Base-by-base conservation (phyloP, 1,140 invertebrate species). In the Geopemphigus sp. region DNA sequence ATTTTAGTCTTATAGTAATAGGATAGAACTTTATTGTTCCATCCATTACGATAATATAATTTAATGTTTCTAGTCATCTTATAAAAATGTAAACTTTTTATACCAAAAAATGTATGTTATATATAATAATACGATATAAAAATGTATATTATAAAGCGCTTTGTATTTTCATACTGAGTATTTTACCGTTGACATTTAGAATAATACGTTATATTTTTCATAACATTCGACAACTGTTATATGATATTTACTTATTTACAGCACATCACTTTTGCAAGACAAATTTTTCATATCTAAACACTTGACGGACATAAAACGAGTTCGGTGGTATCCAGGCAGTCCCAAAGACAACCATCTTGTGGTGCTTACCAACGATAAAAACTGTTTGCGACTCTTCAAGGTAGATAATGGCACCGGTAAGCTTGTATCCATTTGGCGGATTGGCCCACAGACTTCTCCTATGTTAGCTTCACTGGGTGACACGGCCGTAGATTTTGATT, bases 241-340 rank as follows among this genome's bases (percentile, higher is more conserved):
- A n/a, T n/a, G n/a, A n/a, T n/a, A n/a, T n/a, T n/a, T 12, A 29
- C 61, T 78, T 50, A 3, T 78, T 78, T 6, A 29, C 24, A 78
- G 74, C 32, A 63, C 74, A 5, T 86, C 88, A 82, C 88, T 87
- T 81, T 84, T 94, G 29, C 90, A 92, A 83, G 89, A 90, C 73
- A 85, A 88, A 54, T 86, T 90, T 32, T 88, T 91, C 80, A 86
- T 88, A 82, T 86, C 86, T 81, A 88, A 86, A 76, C 84, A 85
- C 50, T 81, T 70, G 68, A 80, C 80, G 6, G 70, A 53, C 15
- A 80, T 85, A 0, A 87, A 89, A 10, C 89, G 91, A 82, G 88
- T 90, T 0, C 88, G 90, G 32, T 97, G 94, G 92, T 94, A 96
- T 88, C 93, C 93, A 14, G 92, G 89, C 24, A 94, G 94, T 8